Conservation (phyloP, 2,888 invertebrate species). For the Blastobasis lacticolella region DNA sequence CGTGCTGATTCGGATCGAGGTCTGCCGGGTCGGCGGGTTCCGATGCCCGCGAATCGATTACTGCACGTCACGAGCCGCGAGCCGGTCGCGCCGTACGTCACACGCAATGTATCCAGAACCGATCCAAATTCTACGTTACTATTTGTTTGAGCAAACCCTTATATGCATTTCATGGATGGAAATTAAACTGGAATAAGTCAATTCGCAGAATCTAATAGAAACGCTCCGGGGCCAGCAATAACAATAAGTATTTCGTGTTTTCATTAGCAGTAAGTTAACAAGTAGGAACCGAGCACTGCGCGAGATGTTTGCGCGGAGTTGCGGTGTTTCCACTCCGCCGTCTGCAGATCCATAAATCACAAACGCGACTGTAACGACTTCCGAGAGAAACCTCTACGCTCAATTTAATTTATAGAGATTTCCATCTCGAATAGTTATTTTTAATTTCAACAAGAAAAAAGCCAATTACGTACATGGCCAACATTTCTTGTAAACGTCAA, state of each 20-base stretch:
- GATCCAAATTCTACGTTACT: too few relatives aligned
- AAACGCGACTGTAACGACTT: constrained; percentile 14
- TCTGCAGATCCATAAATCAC: constrained; percentile 3
- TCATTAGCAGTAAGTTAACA: constrained; percentile 62
- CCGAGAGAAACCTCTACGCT: constrained; percentile 20
- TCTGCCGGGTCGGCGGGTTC: constrained; percentile 48
- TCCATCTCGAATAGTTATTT: not conserved
- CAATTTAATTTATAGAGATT: constrained; percentile 22
- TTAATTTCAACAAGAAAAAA: too few relatives aligned
- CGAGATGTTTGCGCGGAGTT: constrained; percentile 30
- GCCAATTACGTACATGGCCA: too few relatives aligned
- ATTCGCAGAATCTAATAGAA: constrained; percentile 31
- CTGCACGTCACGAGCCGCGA: constrained; percentile 39
- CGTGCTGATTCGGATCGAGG: constrained; percentile 64
- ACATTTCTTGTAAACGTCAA: too few relatives aligned
- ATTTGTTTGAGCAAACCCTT: too few relatives aligned
- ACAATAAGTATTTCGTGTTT: constrained; percentile 49
- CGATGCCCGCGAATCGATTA: constrained; percentile 47
- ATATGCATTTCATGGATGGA: too few relatives aligned
- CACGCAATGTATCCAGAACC: constrained; percentile 23
- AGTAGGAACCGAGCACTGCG: constrained; percentile 30
- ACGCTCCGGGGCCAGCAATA: constrained; percentile 39
- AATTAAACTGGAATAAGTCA: constrained; percentile 21
- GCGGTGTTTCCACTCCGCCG: constrained; percentile 23
- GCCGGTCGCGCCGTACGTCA: constrained; percentile 30